Percentiles rank a stretch among this genome's conserved stretches.
phyloP scores from a whole-genome alignment of 2,797 vertebrate genomes.

The Nasua narica region DNA sequence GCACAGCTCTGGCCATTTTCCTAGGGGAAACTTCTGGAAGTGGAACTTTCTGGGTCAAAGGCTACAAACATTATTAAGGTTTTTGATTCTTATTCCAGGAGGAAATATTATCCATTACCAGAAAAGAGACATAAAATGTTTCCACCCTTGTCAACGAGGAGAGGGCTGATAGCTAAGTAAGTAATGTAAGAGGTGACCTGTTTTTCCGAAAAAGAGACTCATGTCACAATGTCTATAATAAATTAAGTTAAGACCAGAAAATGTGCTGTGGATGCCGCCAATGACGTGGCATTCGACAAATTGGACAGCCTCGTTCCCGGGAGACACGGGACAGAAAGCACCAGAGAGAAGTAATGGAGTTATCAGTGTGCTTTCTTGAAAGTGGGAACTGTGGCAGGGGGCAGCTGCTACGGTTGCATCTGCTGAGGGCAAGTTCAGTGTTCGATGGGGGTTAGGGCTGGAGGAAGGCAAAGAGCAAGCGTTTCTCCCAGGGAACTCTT shows the following conservation, averaged over 20 bases:
- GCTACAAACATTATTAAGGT: background rate
- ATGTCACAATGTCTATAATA: constrained; percentile 16
- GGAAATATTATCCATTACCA: background rate
- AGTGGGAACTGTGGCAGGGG: background rate
- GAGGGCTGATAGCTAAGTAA: constrained; percentile 7
- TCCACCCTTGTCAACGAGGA: background rate
- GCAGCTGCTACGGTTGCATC: background rate
- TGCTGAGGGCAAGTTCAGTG: background rate
- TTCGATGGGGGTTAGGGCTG: background rate
- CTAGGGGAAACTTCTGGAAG: background rate
- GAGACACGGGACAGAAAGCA: background rate
- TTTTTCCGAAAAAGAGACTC: constrained; percentile 49
- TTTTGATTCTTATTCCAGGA: constrained; percentile 14
- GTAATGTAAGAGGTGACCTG: constrained; percentile 8
- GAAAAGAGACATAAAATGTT: background rate
- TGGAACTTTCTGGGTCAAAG: background rate
- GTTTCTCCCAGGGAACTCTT: background rate
- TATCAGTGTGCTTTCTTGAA: background rate
- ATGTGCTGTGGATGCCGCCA: background rate
- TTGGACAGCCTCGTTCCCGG: constrained; percentile 20
- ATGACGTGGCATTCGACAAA: constrained; percentile 45
- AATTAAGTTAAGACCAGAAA: constrained; percentile 53
- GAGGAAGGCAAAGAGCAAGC: background rate
- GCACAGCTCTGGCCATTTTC: background rate
- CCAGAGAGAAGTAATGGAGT: background rate